These are phyloP conservation scores for Artibeus jamaicensis DNA, from an alignment of 2,797 vertebrate genomes.

Conservation along the genomic window DNA sequence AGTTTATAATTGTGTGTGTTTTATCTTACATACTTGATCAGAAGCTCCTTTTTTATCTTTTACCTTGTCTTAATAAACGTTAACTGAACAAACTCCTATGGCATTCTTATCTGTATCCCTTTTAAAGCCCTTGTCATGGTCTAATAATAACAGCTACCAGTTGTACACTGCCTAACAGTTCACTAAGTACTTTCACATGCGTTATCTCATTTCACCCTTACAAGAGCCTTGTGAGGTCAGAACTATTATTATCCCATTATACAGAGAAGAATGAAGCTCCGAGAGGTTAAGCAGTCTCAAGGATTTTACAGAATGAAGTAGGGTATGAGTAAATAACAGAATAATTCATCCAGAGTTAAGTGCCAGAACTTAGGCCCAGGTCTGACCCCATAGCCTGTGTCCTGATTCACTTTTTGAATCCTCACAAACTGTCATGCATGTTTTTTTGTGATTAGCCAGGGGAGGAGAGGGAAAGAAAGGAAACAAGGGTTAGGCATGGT, in stretches of 20 bases:
- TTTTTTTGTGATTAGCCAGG: neutral
- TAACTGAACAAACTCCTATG: neutral
- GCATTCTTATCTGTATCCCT: conserved; percentile 45
- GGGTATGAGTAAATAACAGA: neutral
- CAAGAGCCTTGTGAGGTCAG: conserved; percentile 58
- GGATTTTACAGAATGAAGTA: neutral
- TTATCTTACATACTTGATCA: neutral
- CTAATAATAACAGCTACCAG: conserved; percentile 65
- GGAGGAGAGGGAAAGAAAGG: neutral
- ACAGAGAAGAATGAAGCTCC: conserved; percentile 34
- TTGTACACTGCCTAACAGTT: neutral
- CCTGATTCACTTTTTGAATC: neutral
- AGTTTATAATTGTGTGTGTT: neutral
- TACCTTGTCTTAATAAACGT: conserved; percentile 19
- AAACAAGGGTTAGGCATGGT: neutral
- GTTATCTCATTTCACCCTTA: conserved; percentile 25
- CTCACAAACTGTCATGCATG: neutral
- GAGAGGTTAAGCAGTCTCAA: neutral
- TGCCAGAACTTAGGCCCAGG: neutral
- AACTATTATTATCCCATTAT: conserved; percentile 72
- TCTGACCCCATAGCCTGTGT: neutral
- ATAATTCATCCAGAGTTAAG: neutral
- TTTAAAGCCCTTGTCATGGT: conserved; percentile 29
- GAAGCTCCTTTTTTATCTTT: conserved; percentile 3
- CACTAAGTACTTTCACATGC: conserved; percentile 36